A percentile compares a stretch with the other conserved stretches of the same genome.
Conservation (phyloP, 1,140 invertebrate genomes). For the Drosophila tristis region DNA sequence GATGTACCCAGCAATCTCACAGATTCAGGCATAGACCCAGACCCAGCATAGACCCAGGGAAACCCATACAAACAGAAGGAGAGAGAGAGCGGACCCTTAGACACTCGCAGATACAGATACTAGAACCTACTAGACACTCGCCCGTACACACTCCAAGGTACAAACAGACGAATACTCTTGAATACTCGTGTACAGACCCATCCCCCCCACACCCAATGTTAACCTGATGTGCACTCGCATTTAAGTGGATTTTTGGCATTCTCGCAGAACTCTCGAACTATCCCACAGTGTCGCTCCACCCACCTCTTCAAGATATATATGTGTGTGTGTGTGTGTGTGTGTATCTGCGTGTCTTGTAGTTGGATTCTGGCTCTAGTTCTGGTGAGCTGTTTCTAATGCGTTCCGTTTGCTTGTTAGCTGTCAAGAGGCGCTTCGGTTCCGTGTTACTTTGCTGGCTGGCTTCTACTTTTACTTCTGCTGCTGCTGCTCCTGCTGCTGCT, state of each 20-base stretch:
- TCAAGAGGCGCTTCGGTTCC: conserved; percentile 44
- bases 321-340: neutral
- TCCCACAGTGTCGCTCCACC: neutral
- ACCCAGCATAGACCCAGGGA: conserved; percentile 10
- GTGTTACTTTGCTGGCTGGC: conserved; percentile 4
- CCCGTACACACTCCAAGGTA: too few relatives aligned
- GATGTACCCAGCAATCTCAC: conserved; percentile 12
- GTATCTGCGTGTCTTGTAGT: conserved; percentile 44
- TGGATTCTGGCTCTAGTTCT: conserved; percentile 8
- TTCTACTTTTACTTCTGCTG: conserved; percentile 1
- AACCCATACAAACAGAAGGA: neutral
- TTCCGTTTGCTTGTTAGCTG: conserved; percentile 62
- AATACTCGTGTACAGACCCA: conserved; percentile 6
- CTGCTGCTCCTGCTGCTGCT: neutral
- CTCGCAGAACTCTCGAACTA: conserved; percentile 42
- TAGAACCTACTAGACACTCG: too few relatives aligned
- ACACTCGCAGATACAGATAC: too few relatives aligned
- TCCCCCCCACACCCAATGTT: neutral
- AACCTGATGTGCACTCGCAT: conserved; percentile 62
- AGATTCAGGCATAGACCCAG: conserved; percentile 15
- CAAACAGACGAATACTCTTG: too few relatives aligned
- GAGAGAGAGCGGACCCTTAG: too few relatives aligned
- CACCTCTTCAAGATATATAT: neutral
- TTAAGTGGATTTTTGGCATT: conserved; percentile 72
- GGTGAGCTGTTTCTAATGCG: conserved; percentile 56